Evolutionary conservation across 2,888 invertebrate genomes (phyloP).

Genomic region (Drosophila helvetica): DNA sequence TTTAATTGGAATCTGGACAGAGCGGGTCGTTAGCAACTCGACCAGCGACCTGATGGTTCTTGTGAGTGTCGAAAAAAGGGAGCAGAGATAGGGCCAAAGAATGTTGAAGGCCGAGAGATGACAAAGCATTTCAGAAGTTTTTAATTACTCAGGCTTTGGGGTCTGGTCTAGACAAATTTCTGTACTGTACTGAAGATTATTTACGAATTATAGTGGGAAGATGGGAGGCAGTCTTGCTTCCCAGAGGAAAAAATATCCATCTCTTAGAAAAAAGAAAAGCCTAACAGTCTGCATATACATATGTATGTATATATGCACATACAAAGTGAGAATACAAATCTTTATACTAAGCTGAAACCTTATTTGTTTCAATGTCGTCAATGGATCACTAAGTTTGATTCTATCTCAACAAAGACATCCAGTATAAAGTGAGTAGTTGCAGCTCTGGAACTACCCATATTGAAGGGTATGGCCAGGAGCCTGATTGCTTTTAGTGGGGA

Average conservation of each 20-base stretch:
- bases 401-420: no score
- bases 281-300: no score
- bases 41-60: constrained; percentile 26
- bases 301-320: no score
- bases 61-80: constrained; percentile 12
- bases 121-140: neutral
- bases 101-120: neutral
- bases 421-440: neutral
- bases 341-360: no score
- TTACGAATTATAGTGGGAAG: neutral
- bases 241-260: no score
- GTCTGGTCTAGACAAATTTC: neutral
- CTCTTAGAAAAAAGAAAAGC: no score
- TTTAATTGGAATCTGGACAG: constrained; percentile 59
- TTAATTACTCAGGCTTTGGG: neutral
- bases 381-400: no score
- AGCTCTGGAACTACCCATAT: neutral
- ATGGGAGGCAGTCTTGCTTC: neutral
- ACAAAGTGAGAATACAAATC: no score
- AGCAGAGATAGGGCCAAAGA: constrained; percentile 2
- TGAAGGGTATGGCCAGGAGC: neutral
- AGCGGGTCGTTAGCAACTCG: constrained; percentile 25
- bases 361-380: neutral
- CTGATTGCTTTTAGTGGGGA: constrained; percentile 5
- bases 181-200: neutral